Conservation (phyloP, 1,140 invertebrate genomes). For the Anastatus disparis region DNA sequence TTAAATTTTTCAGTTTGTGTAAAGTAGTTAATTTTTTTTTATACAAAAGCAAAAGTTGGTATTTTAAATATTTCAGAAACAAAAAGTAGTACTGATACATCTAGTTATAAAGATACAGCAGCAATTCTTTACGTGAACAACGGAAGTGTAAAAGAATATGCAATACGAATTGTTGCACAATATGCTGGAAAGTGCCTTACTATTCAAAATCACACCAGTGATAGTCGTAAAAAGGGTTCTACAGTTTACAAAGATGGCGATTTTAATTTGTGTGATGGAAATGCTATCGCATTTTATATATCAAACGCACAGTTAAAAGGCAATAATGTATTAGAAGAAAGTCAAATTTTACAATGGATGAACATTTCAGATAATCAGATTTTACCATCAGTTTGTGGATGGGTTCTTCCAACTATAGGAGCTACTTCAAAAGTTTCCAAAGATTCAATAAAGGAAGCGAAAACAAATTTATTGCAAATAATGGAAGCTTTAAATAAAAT, state of each 20-base stretch:
- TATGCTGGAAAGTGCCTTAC: slow-evolving; percentile 64
- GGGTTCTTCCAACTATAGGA: slow-evolving; percentile 69
- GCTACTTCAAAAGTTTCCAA: slow-evolving; percentile 37
- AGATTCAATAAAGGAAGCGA: slow-evolving; percentile 43
- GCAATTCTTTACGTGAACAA: slow-evolving; percentile 62
- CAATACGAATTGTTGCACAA: slow-evolving; percentile 66
- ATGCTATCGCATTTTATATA: slow-evolving; percentile 76
- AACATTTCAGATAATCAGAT: slow-evolving; percentile 73
- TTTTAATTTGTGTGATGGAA: slow-evolving; percentile 69
- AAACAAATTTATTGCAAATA: slow-evolving; percentile 48
- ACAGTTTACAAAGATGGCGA: slow-evolving; percentile 62
- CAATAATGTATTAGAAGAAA: slow-evolving; percentile 60
- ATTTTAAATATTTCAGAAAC: slow-evolving; percentile 25
- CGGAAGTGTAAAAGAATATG: slow-evolving; percentile 66
- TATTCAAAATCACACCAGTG: slow-evolving; percentile 28
- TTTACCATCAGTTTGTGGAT: slow-evolving; percentile 72
- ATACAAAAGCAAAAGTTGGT: background rate
- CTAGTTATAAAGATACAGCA: slow-evolving; percentile 8
- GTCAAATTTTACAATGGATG: slow-evolving; percentile 77
- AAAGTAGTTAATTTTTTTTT: no score
- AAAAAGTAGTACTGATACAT: background rate
- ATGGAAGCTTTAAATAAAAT: slow-evolving; percentile 69
- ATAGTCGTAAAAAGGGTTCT: slow-evolving; percentile 24
- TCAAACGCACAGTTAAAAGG: slow-evolving; percentile 70
- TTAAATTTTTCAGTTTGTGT: no score